Base-by-base conservation (phyloP, 2,888 invertebrate species). In the Philereme vetulata region DNA sequence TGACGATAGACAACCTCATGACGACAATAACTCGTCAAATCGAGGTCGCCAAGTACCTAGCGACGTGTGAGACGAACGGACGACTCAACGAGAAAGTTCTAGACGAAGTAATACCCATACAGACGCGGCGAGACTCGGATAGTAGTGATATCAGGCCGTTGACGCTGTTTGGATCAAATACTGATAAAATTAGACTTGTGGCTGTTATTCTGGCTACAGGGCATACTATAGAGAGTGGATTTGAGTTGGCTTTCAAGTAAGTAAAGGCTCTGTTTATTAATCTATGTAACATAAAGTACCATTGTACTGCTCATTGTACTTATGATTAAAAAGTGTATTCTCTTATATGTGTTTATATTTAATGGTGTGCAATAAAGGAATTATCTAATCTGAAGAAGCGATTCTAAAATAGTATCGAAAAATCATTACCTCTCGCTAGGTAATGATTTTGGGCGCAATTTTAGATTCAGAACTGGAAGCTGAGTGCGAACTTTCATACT, bases 1-100 rank as follows among this genome's bases (percentile, higher is more conserved):
- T 93, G 64, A 94, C 95, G n/a, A 94, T 97, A 67, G 95, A 95
- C 80, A 95, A 94, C 68, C 95, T 97, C 67, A 95, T 97, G 69
- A 95, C 95, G 57, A 96, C 96, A 0, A 95, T 98, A 66, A 93
- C 94, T 4, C 90, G 95, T n/a, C 98, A 98, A 82, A 94, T 95
- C 71, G 97, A 98, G 72, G 93, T 97, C 0, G 94, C 95, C 0
- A 95, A 96, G 71, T 96, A 95, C 80, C 82, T 97, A 21, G 92
- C 94, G 0, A 90, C 91, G 4, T 94, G 95, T 65, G 96, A 96
- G 80, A 85, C 84, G 8, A 90, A 83, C 54, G 93, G 92, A 1
- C 76, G 89, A 1, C 81, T 93, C 4, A 91, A 89, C 0, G 85
- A 87, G 9, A 84, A 80, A 56, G 82, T 88, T 3, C 65, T 88